Evolutionary conservation across 2,888 invertebrate species (phyloP).

Genomic region (Tenthredo amoena): DNA sequence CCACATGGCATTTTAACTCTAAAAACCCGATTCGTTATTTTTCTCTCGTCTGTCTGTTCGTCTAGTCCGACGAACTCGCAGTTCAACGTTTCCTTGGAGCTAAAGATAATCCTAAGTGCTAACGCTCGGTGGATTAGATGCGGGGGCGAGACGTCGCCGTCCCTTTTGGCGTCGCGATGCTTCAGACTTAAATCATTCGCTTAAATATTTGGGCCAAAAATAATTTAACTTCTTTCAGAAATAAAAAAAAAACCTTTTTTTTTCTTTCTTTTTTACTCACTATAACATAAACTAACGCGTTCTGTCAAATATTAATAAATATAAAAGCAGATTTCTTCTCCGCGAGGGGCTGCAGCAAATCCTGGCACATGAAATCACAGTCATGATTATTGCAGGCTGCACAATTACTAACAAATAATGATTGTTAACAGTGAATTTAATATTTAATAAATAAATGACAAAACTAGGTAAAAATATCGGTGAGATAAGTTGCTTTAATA

Average conservation of each 20-base stretch:
- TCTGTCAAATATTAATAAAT: not conserved
- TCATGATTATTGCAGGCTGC: not conserved
- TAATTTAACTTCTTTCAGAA: not conserved
- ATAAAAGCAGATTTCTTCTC: not conserved
- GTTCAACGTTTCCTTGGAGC: slow-evolving; percentile 57
- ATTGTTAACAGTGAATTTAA: not conserved
- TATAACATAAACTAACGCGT: not conserved
- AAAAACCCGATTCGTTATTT: slow-evolving; percentile 39
- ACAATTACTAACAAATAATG: not conserved
- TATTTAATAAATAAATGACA: not conserved
- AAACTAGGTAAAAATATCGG: not conserved
- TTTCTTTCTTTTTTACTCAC: not conserved
- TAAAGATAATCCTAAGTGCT: slow-evolving; percentile 66
- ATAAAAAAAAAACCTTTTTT: too few species aligned
- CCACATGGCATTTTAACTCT: slow-evolving; percentile 24
- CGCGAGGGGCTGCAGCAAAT: not conserved
- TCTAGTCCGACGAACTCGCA: slow-evolving; percentile 52
- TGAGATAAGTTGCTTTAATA: not conserved
- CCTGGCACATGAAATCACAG: not conserved
- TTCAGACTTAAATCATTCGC: slow-evolving; percentile 57
- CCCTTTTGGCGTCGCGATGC: slow-evolving; percentile 54
- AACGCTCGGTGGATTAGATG: slow-evolving; percentile 56
- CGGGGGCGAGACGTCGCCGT: slow-evolving; percentile 33
- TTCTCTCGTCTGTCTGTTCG: slow-evolving; percentile 49
- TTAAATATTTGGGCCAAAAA: not conserved